Evolutionary conservation across 1,140 invertebrate species (phyloP).

Genomic region (Drosophila rufa): DNA sequence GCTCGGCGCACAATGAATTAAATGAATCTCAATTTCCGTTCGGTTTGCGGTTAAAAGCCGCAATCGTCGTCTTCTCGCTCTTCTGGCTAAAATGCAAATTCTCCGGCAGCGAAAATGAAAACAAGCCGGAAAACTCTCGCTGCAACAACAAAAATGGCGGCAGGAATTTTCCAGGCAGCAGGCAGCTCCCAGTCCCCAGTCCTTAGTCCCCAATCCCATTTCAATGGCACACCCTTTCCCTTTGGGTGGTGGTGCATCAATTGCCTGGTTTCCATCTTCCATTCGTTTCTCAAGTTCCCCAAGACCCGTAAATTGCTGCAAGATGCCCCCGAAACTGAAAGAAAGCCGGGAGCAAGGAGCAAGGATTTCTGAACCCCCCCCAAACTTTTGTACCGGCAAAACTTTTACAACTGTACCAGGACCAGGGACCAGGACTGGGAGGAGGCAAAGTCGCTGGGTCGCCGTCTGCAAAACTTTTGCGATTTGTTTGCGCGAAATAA

Average conservation of each 20-base stretch:
- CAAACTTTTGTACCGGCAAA: constrained; percentile 61
- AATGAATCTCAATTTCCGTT: constrained; percentile 84
- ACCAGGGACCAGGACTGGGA: constrained; percentile 1
- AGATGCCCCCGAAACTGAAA: constrained; percentile 63
- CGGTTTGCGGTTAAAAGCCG: constrained; percentile 83
- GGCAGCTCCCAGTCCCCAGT: constrained; percentile 4
- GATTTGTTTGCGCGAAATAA: constrained; percentile 83
- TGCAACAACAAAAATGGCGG: constrained; percentile 48
- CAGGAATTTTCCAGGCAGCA: constrained; percentile 20
- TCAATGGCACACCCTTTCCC: constrained; percentile 9
- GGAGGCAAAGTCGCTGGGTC: constrained; percentile 45
- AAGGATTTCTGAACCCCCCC: constrained; percentile 28
- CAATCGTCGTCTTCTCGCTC: constrained; percentile 48
- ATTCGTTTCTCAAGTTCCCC: constrained; percentile 62
- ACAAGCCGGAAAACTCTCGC: constrained; percentile 68
- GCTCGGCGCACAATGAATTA: constrained; percentile 75
- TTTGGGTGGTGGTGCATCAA: constrained; percentile 43
- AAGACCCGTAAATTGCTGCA: constrained; percentile 79
- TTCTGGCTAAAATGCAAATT: constrained; percentile 69
- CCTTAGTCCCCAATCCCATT: neutral
- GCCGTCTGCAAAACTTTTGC: constrained; percentile 74
- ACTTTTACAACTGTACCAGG: constrained; percentile 65
- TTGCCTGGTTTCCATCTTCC: constrained; percentile 55
- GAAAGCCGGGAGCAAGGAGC: constrained; percentile 10
- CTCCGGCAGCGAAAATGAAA: constrained; percentile 69